These are phyloP conservation scores for Radopholus similis DNA, from an alignment of 1,140 invertebrate genomes.

Conservation along the genomic window DNA sequence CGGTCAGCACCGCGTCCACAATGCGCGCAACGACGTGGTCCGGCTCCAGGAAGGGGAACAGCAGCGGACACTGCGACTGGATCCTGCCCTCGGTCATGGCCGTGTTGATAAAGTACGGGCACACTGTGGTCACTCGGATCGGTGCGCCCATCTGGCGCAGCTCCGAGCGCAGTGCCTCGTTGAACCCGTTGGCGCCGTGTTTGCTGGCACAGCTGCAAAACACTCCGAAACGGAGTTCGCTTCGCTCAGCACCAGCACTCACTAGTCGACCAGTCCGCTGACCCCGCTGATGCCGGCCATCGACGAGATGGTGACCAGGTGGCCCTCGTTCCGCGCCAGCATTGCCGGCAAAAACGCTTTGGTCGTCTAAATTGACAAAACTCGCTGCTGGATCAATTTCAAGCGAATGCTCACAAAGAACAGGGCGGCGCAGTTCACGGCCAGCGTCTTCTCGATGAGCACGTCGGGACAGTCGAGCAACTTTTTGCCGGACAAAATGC, in stretches of 20 bases:
- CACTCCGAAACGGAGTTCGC: too few relatives aligned
- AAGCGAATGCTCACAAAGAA: conserved; percentile 68
- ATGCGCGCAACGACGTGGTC: conserved; percentile 80
- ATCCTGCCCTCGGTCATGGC: conserved; percentile 88
- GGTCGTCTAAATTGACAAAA: conserved; percentile 62
- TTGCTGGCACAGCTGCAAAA: conserved; percentile 75
- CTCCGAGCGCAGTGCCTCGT: conserved; percentile 77
- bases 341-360: conserved; percentile 77
- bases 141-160: conserved; percentile 64
- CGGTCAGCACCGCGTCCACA: conserved; percentile 73
- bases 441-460: conserved; percentile 67
- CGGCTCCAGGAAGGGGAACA: conserved; percentile 76
- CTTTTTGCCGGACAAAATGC: conserved; percentile 58
- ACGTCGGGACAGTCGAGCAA: conserved; percentile 78
- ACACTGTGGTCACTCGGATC: conserved; percentile 75
- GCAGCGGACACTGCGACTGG: conserved; percentile 69
- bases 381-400: not conserved
- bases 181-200: conserved; percentile 84
- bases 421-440: conserved; percentile 68
- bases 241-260: not conserved
- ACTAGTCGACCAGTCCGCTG: conserved; percentile 81
- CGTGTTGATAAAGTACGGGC: conserved; percentile 85
- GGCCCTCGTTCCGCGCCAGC: conserved; percentile 74
- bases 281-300: conserved; percentile 80
- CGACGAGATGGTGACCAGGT: conserved; percentile 89